Base-by-base conservation (phyloP, 2,888 invertebrate genomes). In the Hydropsyche betteni region DNA sequence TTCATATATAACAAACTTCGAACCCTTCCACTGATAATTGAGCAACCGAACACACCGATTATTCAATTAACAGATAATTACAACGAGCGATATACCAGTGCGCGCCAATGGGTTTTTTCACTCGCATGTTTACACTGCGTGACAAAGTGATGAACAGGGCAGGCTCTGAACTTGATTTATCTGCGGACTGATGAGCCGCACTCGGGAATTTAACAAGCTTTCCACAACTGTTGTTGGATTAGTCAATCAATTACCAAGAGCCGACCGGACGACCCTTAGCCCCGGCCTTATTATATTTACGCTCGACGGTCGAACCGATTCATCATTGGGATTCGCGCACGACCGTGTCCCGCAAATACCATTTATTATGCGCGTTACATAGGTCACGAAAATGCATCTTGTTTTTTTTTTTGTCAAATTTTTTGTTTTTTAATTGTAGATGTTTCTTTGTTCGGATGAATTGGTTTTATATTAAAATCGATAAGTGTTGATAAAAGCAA, bases 231-330 rank as follows among this genome's bases (percentile, higher is more conserved):
- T 70, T n/a, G 34, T 44, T 44, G 24, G 64, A 53, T 53, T 51
- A 53, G 51, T 51, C 70, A 70, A 70, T 70, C 70, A 70, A 70
- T 70, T 70, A 53, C 34, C 16, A 53, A 53, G 70, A 51, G 34
- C 33, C 52, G 44, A 34, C 68, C 14, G 44, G 24, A 24, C 68
- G 38, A 44, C 69, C 69, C 51, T 52, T 70, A 36, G 70, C 64
- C 51, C 33, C 51, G 70, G 53, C n/a, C 70, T 69, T 70, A 70
- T 70, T 70, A 70, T 70, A 70, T 70, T 70, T 70, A 70, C 70
- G 51, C 70, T 70, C 51, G 70, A 34, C 14, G 16, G 24, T 44
- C 34, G 51, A 70, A 70, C 70, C 24, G 52, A 70, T 53, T 53
- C 53, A 51, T 70, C 69, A 53, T 70, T 53, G 70, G 44, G 69